These are phyloP conservation scores for Hemitrygon akajei DNA, from an alignment of 2,797 vertebrate species.

Conservation along the genomic window DNA sequence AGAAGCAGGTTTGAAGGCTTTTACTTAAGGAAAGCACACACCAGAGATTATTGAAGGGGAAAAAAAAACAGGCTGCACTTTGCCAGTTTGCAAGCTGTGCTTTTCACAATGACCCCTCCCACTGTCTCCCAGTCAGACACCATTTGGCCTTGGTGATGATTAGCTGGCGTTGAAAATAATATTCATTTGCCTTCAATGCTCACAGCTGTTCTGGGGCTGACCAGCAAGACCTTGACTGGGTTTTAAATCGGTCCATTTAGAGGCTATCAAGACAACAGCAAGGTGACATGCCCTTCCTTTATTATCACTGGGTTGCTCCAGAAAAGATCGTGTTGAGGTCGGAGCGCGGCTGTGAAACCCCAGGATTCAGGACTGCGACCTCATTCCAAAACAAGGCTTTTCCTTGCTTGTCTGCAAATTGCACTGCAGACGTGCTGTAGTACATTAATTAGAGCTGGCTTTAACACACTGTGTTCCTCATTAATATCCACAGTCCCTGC, in stretches of 20 bases:
- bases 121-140: conserved; percentile 37
- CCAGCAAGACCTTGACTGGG: conserved; percentile 47
- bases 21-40: background rate
- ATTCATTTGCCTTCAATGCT: conserved; percentile 74
- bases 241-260: conserved; percentile 81
- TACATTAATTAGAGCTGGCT: conserved; percentile 68
- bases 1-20: background rate
- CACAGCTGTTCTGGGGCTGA: conserved; percentile 62
- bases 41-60: background rate
- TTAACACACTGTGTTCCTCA: conserved; percentile 66
- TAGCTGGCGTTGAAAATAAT: conserved; percentile 74
- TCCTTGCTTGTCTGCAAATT: conserved; percentile 59
- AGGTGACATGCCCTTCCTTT: conserved; percentile 75
- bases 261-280: conserved; percentile 72
- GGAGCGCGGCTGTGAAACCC: conserved; percentile 12
- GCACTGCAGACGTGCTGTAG: conserved; percentile 62
- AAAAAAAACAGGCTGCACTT: conserved; percentile 2
- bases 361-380: conserved; percentile 70
- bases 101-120: conserved; percentile 23
- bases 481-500: conserved; percentile 55
- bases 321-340: background rate
- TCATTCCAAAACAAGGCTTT: conserved; percentile 53
- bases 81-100: conserved; percentile 32
- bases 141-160: conserved; percentile 72
- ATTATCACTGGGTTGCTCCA: conserved; percentile 53